Base-by-base conservation (phyloP, 2,888 invertebrate genomes). In the Formica aserva region DNA sequence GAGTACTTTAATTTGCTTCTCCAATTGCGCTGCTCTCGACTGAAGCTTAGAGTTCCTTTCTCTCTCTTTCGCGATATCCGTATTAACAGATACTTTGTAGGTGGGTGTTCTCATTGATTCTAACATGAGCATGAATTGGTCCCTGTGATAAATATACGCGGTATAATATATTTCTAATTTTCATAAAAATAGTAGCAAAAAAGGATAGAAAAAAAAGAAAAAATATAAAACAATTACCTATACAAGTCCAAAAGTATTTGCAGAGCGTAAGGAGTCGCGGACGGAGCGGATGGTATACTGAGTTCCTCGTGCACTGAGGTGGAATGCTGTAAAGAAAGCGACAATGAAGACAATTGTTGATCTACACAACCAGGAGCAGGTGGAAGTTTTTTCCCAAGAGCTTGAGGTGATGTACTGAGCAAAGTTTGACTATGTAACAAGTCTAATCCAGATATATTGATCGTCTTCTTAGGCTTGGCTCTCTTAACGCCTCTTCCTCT, bases 301-400 rank as follows among this genome's bases (percentile, higher is more conserved):
- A 98, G 95, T 95, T 98, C 98, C 80, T 97, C 96, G 94, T 98
- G 98, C 85, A 97, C 96, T 67, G 96, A 95, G 35, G 96, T 95
- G 84, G 97, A 96, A 93, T 97, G 97, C 91, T 96, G 96, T 78
- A 97, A 96, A 62, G 97, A 97, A 32, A 94, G 89, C 75, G 96
- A 96, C 76, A 98, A 95, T 65, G 97, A 97, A 4, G 98, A 98
- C 84, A 98, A 95, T 90, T 98, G 98, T 94, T 98, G 98, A 95
- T 98, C 98, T 83, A 98, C 98, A 94, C 98, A 98, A 77, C 98
- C 98, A 13, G 98, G 98, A 67, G 98, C 98, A 45, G 98, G 98
- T 57, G 98, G 98, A 87, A 97, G 96, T 94, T 97, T 97, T 93
- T 97, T 97, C 11, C 97, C 96, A 91, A 96, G 95, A 69, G 96